Evolutionary conservation across 2,888 invertebrate genomes (phyloP), one percentile per base, ranked within the genome.

Genomic region (Phlogophora meticulosa): DNA sequence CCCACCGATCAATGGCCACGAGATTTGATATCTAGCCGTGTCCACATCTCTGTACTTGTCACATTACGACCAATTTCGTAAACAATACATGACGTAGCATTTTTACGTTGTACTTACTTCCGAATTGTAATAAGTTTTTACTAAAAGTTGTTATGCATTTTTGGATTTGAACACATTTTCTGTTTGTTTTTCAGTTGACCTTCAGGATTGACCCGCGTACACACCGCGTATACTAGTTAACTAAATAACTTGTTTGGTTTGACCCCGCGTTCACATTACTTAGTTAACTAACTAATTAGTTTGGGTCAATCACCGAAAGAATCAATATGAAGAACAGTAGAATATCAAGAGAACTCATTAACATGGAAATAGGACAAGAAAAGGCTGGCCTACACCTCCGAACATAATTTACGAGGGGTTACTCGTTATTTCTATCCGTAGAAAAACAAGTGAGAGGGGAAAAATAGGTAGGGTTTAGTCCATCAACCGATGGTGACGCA

Each of bases 1-100:
- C 91, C 91, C 90, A 88, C 88, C 92, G 93, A 92, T 94, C 94
- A 93, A 94, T 94, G 94, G 91, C 86, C 85, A 86, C 88, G 91
- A 91, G 91, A 93, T 91, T 88, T 86, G 92, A 93, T 90, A 92
- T 90, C 91, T 88, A 78, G 63, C 83, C 78, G 63, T 68, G 71
- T 32, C 57, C 67, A 66, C 72, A 67, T 61, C 59, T 70, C 63
- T 78, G 57, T 52, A 53, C 69, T 76, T 77, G 66, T 73, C 77
- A 75, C 43, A 69, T 70, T 69, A 68, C 58, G 7, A 68, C 68
- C 63, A 72, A 66, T 67, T 73, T 56, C 46, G 71, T 76, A 72
- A 81, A 81, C 77, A 67, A 57, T 60, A 43, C 9, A n/a, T 22
- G 20, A 36, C 15, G 36, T 42, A 24, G 15, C 4, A 28, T 22